Conservation (phyloP, 2,797 vertebrate species). For the Sciurus vulgaris region DNA sequence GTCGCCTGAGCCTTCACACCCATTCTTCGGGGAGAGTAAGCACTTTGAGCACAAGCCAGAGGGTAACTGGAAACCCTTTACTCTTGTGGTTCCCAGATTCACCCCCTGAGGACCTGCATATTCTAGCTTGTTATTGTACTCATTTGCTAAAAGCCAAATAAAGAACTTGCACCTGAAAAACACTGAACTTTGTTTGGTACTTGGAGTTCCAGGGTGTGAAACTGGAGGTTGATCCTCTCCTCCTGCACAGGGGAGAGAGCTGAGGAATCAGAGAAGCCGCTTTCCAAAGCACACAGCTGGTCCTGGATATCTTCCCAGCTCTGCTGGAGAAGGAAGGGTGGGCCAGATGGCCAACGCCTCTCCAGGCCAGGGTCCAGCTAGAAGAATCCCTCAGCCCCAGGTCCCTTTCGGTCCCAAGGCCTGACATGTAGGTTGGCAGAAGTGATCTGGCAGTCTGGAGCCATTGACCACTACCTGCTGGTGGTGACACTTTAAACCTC, state of each 20-base stretch:
- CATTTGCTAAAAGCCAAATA: conserved; percentile 69
- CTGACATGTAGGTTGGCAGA: not conserved
- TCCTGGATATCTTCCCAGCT: conserved; percentile 75
- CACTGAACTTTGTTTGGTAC: conserved; percentile 45
- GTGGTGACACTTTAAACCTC: not conserved
- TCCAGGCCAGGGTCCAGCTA: not conserved
- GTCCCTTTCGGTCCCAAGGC: not conserved
- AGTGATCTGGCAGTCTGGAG: not conserved
- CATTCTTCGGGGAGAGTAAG: conserved; percentile 68
- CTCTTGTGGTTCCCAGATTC: conserved; percentile 57
- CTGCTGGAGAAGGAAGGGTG: conserved; percentile 53
- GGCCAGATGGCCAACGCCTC: not conserved
- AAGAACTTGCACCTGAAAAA: conserved; percentile 75
- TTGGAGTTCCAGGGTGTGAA: conserved; percentile 70
- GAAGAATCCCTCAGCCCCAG: not conserved
- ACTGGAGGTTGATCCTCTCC: conserved; percentile 55
- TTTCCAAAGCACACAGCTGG: conserved; percentile 79
- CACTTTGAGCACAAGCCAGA: conserved; percentile 75
- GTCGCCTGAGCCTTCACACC: conserved; percentile 67
- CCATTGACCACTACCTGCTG: not conserved
- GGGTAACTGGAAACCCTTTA: conserved; percentile 76
- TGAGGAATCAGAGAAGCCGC: conserved; percentile 11
- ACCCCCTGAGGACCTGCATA: conserved; percentile 46
- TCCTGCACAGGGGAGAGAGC: conserved; percentile 49
- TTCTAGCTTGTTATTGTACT: conserved; percentile 68